Conservation (phyloP, 2,113 vertebrate species). For the Conger conger region DNA sequence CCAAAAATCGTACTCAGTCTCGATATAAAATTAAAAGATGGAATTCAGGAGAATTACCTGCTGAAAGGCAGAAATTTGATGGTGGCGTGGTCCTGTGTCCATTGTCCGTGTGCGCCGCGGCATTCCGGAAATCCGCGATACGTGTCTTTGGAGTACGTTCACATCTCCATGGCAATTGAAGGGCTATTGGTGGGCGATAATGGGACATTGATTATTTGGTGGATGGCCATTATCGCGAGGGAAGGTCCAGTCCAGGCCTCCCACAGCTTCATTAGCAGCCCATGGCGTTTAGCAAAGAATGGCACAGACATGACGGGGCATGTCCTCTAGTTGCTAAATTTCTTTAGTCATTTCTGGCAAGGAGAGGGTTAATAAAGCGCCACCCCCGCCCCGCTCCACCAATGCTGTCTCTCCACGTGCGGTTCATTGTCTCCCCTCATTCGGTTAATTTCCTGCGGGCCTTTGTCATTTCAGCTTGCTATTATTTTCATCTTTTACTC, state of each 20-base stretch:
- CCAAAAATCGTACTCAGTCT: not conserved
- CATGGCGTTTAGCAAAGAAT: not conserved
- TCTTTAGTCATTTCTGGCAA: slow-evolving; percentile 14
- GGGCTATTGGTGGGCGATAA: not conserved
- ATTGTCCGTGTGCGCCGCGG: slow-evolving; percentile 1
- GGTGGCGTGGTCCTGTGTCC: not conserved
- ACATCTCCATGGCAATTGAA: not conserved
- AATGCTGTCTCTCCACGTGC: not conserved
- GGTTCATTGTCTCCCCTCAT: not conserved
- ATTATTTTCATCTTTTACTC: slow-evolving; percentile 11
- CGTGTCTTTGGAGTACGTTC: not conserved
- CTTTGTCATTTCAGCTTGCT: not conserved
- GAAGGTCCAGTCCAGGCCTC: not conserved
- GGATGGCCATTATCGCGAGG: not conserved
- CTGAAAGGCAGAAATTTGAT: not conserved
- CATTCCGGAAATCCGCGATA: not conserved
- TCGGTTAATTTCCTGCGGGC: not conserved
- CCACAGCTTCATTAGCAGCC: not conserved
- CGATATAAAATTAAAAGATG: not conserved
- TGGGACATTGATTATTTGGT: not conserved
- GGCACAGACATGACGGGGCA: slow-evolving; percentile 44
- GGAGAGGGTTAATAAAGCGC: slow-evolving; percentile 28
- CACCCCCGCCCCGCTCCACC: not conserved
- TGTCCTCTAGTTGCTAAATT: slow-evolving; percentile 27
- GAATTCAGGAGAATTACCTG: not conserved